phyloP scores from a whole-genome alignment of 2,797 vertebrate genomes.

The Astyanax mexicanus region DNA sequence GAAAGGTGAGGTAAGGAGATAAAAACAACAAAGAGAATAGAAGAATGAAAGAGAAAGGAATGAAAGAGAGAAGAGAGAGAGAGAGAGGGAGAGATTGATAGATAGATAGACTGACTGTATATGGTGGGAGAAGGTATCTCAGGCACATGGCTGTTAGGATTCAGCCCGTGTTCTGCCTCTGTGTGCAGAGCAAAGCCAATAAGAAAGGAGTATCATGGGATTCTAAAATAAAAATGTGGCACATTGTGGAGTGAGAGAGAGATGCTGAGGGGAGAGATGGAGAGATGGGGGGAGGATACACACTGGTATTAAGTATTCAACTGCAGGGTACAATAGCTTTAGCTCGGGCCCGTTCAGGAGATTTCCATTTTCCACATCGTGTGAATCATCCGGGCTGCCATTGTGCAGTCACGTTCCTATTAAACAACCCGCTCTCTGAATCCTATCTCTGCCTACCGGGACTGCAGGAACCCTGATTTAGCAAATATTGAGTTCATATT shows the following conservation, averaged over 20 bases:
- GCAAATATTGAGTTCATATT: constrained; percentile 55
- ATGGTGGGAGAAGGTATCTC: constrained; percentile 28
- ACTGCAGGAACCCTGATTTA: constrained; percentile 56
- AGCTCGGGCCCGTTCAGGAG: constrained; percentile 56
- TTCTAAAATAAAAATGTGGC: constrained; percentile 61
- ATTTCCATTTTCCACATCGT: constrained; percentile 67
- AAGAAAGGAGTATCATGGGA: constrained; percentile 70
- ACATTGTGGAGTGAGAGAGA: constrained; percentile 34
- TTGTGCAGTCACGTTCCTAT: constrained; percentile 66
- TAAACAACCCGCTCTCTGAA: constrained; percentile 56
- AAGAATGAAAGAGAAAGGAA: neutral
- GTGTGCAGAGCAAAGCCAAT: constrained; percentile 71
- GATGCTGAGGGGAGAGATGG: constrained; percentile 50
- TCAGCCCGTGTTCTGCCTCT: constrained; percentile 68
- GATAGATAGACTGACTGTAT: neutral
- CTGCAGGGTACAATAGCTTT: constrained; percentile 61
- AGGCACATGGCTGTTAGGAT: constrained; percentile 69
- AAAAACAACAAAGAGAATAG: neutral
- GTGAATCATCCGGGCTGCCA: constrained; percentile 65
- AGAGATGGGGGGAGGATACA: constrained; percentile 62
- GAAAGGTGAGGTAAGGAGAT: constrained; percentile 35
- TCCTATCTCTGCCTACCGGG: constrained; percentile 61
- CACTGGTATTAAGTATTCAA: constrained; percentile 72
- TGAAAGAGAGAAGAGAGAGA: neutral
- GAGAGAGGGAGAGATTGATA: neutral